A percentile compares a stretch with the other conserved stretches of the same genome.
Evolutionary conservation across 2,888 invertebrate species (phyloP).

Genomic region (Cerceris rybyensis): DNA sequence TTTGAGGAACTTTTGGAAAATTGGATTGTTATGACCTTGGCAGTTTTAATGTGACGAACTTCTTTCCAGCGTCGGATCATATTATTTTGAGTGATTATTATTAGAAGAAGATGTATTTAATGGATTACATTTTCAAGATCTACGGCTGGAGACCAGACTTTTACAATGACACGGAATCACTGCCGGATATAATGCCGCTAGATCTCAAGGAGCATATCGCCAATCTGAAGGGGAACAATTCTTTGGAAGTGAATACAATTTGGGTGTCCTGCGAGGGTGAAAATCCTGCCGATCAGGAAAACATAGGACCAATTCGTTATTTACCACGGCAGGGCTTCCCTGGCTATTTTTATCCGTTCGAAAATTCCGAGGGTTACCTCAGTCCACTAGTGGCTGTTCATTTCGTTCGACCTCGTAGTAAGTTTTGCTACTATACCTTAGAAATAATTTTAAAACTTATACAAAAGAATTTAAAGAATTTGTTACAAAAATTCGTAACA

Average conservation of each 20-base stretch:
- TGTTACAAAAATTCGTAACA: too few species aligned
- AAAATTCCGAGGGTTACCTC: slow-evolving; percentile 93
- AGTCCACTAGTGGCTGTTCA: slow-evolving; percentile 94
- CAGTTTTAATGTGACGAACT: too few species aligned
- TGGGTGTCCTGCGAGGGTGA: slow-evolving; percentile 98
- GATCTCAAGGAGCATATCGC: slow-evolving; percentile 87
- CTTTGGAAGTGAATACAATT: slow-evolving; percentile 88
- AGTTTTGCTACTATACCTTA: slow-evolving; percentile 79
- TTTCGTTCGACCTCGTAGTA: slow-evolving; percentile 91
- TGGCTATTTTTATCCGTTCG: slow-evolving; percentile 94
- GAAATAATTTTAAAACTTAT: too few species aligned
- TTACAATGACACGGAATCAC: slow-evolving; percentile 87
- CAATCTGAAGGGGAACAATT: slow-evolving; percentile 82
- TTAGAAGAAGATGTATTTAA: background rate
- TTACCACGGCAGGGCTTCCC: slow-evolving; percentile 92
- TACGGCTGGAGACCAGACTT: slow-evolving; percentile 94
- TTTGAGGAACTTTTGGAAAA: too few species aligned
- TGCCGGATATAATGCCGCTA: slow-evolving; percentile 90
- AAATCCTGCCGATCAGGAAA: slow-evolving; percentile 95
- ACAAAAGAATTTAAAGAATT: too few species aligned
- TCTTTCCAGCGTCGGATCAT: background rate
- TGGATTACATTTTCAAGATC: slow-evolving; percentile 83
- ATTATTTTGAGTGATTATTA: background rate
- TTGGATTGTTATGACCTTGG: background rate
- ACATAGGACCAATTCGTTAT: slow-evolving; percentile 93